phyloP scores from a whole-genome alignment of 2,888 invertebrate genomes.

The Lymantria dispar region DNA sequence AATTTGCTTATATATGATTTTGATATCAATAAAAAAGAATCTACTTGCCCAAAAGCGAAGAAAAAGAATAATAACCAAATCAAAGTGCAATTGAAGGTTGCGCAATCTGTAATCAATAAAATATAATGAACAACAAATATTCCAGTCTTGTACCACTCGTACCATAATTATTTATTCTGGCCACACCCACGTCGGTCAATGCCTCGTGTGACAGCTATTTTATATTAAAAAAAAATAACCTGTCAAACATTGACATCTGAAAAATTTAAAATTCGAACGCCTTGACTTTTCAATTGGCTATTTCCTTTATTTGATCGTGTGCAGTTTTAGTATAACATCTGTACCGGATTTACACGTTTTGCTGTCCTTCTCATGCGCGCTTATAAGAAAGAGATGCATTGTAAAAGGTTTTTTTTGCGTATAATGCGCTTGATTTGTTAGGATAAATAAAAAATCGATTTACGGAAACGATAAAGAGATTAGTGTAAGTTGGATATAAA shows the following conservation, averaged over 20 bases:
- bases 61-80: not conserved
- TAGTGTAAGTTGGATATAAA: too few species aligned
- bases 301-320: conserved; percentile 6
- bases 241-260: conserved; percentile 37
- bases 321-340: not conserved
- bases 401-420: too few species aligned
- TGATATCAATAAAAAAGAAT: too few species aligned
- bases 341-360: not conserved
- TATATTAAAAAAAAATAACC: conserved; percentile 20
- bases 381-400: not conserved
- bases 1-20: too few species aligned
- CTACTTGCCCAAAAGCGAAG: not conserved
- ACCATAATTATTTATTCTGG: conserved; percentile 33
- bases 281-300: conserved; percentile 35
- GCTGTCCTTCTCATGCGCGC: not conserved
- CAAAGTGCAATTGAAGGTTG: not conserved
- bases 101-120: not conserved
- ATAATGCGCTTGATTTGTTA: too few species aligned
- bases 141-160: not conserved
- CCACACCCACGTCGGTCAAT: conserved; percentile 35
- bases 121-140: conserved; percentile 1
- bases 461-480: too few species aligned
- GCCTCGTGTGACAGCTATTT: conserved; percentile 30
- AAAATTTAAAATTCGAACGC: conserved; percentile 18
- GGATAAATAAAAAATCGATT: too few species aligned